Conservation (phyloP, 2,113 vertebrate species). For the Brachirus orientalis region DNA sequence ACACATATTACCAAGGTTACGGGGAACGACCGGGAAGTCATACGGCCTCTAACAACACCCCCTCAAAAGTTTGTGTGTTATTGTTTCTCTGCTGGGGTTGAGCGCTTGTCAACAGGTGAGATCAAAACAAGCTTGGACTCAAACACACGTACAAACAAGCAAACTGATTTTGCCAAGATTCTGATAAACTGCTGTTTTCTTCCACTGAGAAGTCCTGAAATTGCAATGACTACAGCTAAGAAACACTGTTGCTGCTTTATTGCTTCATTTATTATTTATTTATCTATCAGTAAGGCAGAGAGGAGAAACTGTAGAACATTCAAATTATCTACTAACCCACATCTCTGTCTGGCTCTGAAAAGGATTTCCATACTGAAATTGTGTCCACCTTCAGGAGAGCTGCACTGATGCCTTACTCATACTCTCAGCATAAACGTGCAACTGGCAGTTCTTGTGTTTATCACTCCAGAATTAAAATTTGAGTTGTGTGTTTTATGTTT, state of each 20-base stretch:
- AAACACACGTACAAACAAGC: slow-evolving; percentile 9
- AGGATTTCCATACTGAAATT: not conserved
- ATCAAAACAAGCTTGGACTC: slow-evolving; percentile 37
- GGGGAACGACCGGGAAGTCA: slow-evolving; percentile 68
- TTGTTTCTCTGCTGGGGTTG: slow-evolving; percentile 17
- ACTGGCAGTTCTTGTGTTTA: too few species aligned
- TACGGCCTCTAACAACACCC: slow-evolving; percentile 75
- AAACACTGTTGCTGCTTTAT: too few species aligned
- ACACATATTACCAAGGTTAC: slow-evolving; percentile 28
- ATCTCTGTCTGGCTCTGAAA: not conserved
- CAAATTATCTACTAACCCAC: not conserved
- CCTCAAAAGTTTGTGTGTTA: slow-evolving; percentile 63
- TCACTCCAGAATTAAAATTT: too few species aligned
- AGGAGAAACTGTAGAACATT: not conserved
- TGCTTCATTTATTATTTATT: too few species aligned
- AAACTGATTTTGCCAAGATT: not conserved
- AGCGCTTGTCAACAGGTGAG: slow-evolving; percentile 58
- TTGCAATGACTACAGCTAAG: not conserved
- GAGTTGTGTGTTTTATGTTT: too few species aligned
- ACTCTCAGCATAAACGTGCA: too few species aligned
- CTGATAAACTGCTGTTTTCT: not conserved
- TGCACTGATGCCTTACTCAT: too few species aligned
- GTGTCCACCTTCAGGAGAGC: too few species aligned
- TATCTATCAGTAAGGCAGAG: too few species aligned
- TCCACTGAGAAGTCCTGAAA: not conserved